Percentiles rank a stretch among this genome's conserved stretches.
These are phyloP conservation scores for Melanaphis sacchari DNA, from an alignment of 1,140 invertebrate species.

Conservation along the genomic window DNA sequence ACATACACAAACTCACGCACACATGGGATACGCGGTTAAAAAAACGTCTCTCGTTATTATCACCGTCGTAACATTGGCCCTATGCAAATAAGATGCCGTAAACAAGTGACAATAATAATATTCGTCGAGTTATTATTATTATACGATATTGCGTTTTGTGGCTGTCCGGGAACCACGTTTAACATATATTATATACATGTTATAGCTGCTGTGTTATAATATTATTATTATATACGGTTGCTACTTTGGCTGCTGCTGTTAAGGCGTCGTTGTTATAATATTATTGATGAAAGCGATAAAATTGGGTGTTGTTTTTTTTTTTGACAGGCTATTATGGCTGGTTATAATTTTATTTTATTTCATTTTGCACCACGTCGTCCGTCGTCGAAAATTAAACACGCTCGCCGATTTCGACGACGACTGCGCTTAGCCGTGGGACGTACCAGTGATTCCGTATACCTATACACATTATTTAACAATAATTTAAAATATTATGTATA, in stretches of 20 bases:
- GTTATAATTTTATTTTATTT: slow-evolving; percentile 6
- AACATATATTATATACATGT: slow-evolving; percentile 33
- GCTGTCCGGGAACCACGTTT: neutral
- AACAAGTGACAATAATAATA: slow-evolving; percentile 53
- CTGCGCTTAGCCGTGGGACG: neutral
- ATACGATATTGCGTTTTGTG: slow-evolving; percentile 27
- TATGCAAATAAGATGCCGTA: slow-evolving; percentile 54
- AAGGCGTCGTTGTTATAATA: slow-evolving; percentile 2
- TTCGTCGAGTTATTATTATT: slow-evolving; percentile 35
- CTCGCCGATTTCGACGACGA: neutral
- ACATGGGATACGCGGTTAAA: neutral
- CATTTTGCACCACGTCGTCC: neutral
- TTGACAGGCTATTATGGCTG: neutral
- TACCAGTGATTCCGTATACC: neutral
- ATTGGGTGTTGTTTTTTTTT: neutral
- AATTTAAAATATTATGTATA: neutral
- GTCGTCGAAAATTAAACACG: neutral
- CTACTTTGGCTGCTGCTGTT: neutral
- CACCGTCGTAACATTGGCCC: neutral
- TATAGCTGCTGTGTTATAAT: neutral
- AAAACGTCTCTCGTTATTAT: neutral
- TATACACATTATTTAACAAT: neutral
- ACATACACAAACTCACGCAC: neutral
- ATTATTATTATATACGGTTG: slow-evolving; percentile 2
- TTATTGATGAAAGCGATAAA: slow-evolving; percentile 45